Percentiles rank a stretch among this genome's conserved stretches.
Evolutionary conservation across 2,797 vertebrate genomes (phyloP).

Genomic region (Neostethus bicornis): DNA sequence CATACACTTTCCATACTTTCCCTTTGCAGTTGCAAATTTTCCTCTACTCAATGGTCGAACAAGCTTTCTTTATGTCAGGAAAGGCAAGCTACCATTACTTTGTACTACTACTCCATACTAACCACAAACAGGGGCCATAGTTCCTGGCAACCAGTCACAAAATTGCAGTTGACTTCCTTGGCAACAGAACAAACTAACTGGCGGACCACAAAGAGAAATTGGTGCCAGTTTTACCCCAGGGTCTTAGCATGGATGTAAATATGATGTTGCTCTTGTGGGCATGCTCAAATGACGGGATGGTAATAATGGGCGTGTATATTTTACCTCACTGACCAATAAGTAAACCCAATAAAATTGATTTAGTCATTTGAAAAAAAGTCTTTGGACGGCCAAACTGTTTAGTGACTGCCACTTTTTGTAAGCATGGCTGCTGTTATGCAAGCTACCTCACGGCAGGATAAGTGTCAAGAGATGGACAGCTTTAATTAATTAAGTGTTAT

Average conservation of each 20-base stretch:
- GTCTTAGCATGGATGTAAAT: slow-evolving; percentile 48
- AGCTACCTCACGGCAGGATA: slow-evolving; percentile 22
- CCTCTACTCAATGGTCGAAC: slow-evolving; percentile 62
- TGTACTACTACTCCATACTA: slow-evolving; percentile 64
- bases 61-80: slow-evolving; percentile 69
- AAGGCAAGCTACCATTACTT: slow-evolving; percentile 67
- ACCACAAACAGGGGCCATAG: slow-evolving; percentile 71
- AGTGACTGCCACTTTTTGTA: slow-evolving; percentile 23
- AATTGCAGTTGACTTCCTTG: slow-evolving; percentile 78
- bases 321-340: slow-evolving; percentile 66
- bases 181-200: slow-evolving; percentile 68
- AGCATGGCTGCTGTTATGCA: slow-evolving; percentile 19
- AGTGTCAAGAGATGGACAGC: slow-evolving; percentile 46
- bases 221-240: slow-evolving; percentile 62
- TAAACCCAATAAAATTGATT: slow-evolving; percentile 56
- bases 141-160: slow-evolving; percentile 75
- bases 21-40: slow-evolving; percentile 68
- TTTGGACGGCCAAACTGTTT: slow-evolving; percentile 22
- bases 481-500: slow-evolving; percentile 40
- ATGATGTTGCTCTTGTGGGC: slow-evolving; percentile 56
- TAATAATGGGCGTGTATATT: slow-evolving; percentile 55
- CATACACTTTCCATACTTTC: slow-evolving; percentile 75
- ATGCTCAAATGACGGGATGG: slow-evolving; percentile 57
- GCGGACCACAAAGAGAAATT: slow-evolving; percentile 65
- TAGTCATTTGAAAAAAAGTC: slow-evolving; percentile 56